phyloP scores from a whole-genome alignment of 1,140 invertebrate genomes.

The Aphaenogaster rudis region DNA sequence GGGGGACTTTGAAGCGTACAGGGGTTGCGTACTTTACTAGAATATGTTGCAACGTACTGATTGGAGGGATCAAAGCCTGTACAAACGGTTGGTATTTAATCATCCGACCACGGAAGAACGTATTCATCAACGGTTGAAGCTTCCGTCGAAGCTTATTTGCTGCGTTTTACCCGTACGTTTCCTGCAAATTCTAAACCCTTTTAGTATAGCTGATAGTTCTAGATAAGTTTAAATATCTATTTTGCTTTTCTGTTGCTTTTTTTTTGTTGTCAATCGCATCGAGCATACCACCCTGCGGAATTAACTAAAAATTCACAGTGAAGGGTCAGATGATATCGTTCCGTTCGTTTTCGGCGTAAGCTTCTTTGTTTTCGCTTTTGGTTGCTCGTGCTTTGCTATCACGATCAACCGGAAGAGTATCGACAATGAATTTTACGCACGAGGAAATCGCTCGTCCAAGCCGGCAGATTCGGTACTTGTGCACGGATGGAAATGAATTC shows the following conservation, averaged over 20 bases:
- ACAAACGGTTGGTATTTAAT: conserved; percentile 70
- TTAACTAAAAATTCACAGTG: conserved; percentile 58
- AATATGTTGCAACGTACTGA: conserved; percentile 72
- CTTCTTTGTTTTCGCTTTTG: conserved; percentile 49
- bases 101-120: conserved; percentile 70
- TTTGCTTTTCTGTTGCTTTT: neutral
- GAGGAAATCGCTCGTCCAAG: conserved; percentile 62
- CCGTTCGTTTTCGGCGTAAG: conserved; percentile 33
- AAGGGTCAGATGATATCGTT: conserved; percentile 5
- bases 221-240: conserved; percentile 17
- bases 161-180: conserved; percentile 11
- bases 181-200: neutral
- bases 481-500: conserved; percentile 69
- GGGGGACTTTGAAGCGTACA: conserved; percentile 69
- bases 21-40: conserved; percentile 68
- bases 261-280: conserved; percentile 4
- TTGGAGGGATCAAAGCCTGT: conserved; percentile 77
- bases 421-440: conserved; percentile 74
- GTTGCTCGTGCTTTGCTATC: conserved; percentile 44
- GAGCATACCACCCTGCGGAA: neutral
- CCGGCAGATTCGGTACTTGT: conserved; percentile 67
- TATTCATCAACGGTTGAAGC: conserved; percentile 58
- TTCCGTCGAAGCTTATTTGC: conserved; percentile 52
- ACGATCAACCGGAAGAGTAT: conserved; percentile 51
- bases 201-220: neutral